phyloP scores from a whole-genome alignment of 2,888 invertebrate species.

The Trimorus sp. region DNA sequence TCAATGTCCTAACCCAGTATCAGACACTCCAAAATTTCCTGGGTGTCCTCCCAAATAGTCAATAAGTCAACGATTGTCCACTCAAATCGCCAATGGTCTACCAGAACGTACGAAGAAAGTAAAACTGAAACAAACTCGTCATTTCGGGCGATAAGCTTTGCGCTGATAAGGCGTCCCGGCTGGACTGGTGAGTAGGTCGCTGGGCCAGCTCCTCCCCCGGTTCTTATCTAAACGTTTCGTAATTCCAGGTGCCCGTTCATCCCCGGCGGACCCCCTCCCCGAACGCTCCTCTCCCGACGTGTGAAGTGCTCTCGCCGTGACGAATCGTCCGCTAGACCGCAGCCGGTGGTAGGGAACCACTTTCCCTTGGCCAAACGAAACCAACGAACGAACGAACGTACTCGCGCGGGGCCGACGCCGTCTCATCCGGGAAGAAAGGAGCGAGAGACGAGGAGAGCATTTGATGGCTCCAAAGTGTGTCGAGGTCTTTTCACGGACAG shows the following conservation, averaged over 20 bases:
- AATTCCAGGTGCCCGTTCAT: slow-evolving; percentile 50
- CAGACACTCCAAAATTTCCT: no score
- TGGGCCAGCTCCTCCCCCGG: neutral
- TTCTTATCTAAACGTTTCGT: slow-evolving; percentile 56
- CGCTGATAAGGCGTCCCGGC: neutral
- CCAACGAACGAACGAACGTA: slow-evolving; percentile 47
- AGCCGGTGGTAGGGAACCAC: slow-evolving; percentile 75
- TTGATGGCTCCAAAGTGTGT: slow-evolving; percentile 78
- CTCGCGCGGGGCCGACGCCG: slow-evolving; percentile 73
- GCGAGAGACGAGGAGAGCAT: slow-evolving; percentile 70
- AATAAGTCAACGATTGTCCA: no score
- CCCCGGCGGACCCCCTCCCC: slow-evolving; percentile 19
- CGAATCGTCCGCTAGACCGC: slow-evolving; percentile 68
- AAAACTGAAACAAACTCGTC: no score
- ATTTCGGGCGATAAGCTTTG: no score
- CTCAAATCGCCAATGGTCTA: no score
- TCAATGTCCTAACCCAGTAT: no score
- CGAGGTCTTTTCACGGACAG: slow-evolving; percentile 82
- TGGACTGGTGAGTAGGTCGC: neutral
- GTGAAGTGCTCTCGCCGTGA: slow-evolving; percentile 63
- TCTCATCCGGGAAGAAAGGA: slow-evolving; percentile 76
- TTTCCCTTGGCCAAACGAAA: slow-evolving; percentile 77
- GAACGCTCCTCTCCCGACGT: slow-evolving; percentile 48
- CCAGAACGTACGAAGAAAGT: no score
- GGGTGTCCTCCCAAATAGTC: no score